phyloP scores from a whole-genome alignment of 2,113 vertebrate genomes.

The Chaetura pelagica region DNA sequence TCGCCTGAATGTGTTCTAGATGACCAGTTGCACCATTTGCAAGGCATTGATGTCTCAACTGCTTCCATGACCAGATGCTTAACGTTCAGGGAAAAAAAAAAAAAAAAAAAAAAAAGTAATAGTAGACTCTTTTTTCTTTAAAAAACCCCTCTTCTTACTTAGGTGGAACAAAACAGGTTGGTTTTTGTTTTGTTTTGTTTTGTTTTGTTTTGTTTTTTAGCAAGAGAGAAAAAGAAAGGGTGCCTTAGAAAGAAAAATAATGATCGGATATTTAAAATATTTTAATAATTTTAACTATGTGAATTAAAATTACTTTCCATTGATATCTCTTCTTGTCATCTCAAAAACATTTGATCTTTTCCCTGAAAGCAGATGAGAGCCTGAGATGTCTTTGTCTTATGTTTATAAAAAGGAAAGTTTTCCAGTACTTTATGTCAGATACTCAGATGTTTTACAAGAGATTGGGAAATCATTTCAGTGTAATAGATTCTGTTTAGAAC shows the following conservation, averaged over 20 bases:
- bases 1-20: slow-evolving; percentile 6
- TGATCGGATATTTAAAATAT: background rate
- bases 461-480: background rate
- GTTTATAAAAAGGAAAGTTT: background rate
- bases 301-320: background rate
- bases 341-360: background rate
- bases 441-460: background rate
- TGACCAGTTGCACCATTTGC: slow-evolving; percentile 26
- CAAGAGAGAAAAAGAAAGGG: background rate
- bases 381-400: background rate
- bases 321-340: background rate
- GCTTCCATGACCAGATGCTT: slow-evolving; percentile 49
- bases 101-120: slow-evolving; percentile 14
- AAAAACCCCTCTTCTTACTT: slow-evolving; percentile 19
- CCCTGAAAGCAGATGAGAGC: background rate
- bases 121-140: background rate
- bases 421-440: background rate
- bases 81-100: slow-evolving; percentile 55
- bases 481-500: background rate
- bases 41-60: slow-evolving; percentile 1
- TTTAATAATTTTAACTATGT: background rate
- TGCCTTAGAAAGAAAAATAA: background rate
- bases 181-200: background rate
- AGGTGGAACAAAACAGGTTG: slow-evolving; percentile 47
- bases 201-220: background rate